phyloP scores from a whole-genome alignment of 2,797 vertebrate genomes.

The Dallia pectoralis region DNA sequence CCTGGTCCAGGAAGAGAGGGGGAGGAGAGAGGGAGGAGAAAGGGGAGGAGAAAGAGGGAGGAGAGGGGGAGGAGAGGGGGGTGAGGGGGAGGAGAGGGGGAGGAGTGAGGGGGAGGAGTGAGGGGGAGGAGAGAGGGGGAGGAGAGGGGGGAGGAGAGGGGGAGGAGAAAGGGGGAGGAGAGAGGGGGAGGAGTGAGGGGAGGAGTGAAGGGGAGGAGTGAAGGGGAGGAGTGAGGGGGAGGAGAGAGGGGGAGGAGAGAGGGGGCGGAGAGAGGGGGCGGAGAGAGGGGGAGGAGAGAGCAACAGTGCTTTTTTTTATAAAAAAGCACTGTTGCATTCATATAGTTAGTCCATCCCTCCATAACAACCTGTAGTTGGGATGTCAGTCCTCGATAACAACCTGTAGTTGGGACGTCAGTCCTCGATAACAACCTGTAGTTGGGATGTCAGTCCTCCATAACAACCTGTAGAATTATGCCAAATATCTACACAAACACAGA shows the following conservation, averaged over 20 bases:
- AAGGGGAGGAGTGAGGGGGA: neutral
- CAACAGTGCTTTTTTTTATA: too few relatives aligned
- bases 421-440: slow-evolving; percentile 65
- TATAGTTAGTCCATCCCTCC: too few relatives aligned
- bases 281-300: neutral
- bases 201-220: neutral
- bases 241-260: neutral
- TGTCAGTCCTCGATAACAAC: too few relatives aligned
- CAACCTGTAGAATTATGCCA: slow-evolving; percentile 11
- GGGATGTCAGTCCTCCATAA: neutral
- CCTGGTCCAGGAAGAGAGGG: slow-evolving; percentile 24
- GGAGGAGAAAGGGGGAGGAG: neutral
- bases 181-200: neutral
- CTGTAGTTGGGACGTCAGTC: too few relatives aligned
- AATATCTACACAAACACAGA: neutral
- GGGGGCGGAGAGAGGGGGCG: slow-evolving; percentile 2
- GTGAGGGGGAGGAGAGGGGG: too few relatives aligned
- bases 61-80: neutral
- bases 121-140: too few relatives aligned
- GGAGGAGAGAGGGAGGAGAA: neutral
- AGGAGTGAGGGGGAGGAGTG: too few relatives aligned
- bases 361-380: slow-evolving; percentile 10
- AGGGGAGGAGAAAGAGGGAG: neutral
- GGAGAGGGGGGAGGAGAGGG: slow-evolving; percentile 13
- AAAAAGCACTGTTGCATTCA: too few relatives aligned